Conservation (phyloP, 2,888 invertebrate genomes). For the Eutolmus rufibarbis region DNA sequence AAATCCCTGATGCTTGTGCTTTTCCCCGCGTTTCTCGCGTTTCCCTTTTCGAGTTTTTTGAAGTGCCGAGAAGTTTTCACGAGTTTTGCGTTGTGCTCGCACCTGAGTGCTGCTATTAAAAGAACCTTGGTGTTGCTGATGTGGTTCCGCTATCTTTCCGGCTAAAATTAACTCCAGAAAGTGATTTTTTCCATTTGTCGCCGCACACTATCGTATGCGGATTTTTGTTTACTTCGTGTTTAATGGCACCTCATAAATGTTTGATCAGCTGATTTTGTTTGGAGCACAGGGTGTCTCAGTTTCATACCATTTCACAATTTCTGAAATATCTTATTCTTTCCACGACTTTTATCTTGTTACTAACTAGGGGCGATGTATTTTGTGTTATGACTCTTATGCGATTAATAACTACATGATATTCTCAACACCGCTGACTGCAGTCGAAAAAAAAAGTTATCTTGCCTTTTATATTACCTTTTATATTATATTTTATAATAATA, state of each 20-base stretch:
- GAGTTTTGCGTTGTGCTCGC: background rate
- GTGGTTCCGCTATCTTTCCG: background rate
- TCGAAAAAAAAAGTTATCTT: background rate
- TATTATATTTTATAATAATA: too few relatives aligned
- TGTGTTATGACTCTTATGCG: background rate
- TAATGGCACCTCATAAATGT: slow-evolving; percentile 22
- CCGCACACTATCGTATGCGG: background rate
- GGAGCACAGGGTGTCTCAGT: slow-evolving; percentile 7
- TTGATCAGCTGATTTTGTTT: slow-evolving; percentile 30
- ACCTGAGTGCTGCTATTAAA: slow-evolving; percentile 11
- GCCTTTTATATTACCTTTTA: too few relatives aligned
- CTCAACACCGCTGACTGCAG: background rate
- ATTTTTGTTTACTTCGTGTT: slow-evolving; percentile 15
- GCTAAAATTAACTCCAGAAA: slow-evolving; percentile 24
- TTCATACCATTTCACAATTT: background rate
- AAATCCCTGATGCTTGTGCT: background rate
- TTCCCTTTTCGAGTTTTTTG: background rate
- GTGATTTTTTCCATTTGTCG: background rate
- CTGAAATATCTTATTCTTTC: background rate
- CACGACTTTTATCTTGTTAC: background rate
- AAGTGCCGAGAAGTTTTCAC: background rate
- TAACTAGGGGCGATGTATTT: background rate
- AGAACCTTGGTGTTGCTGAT: background rate
- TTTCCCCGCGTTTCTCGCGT: background rate
- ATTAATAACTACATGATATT: too few relatives aligned